Percentiles rank a stretch among this genome's conserved stretches.
These are phyloP conservation scores for Phenacoccus solenopsis DNA, from an alignment of 1,140 invertebrate genomes.

Conservation along the genomic window DNA sequence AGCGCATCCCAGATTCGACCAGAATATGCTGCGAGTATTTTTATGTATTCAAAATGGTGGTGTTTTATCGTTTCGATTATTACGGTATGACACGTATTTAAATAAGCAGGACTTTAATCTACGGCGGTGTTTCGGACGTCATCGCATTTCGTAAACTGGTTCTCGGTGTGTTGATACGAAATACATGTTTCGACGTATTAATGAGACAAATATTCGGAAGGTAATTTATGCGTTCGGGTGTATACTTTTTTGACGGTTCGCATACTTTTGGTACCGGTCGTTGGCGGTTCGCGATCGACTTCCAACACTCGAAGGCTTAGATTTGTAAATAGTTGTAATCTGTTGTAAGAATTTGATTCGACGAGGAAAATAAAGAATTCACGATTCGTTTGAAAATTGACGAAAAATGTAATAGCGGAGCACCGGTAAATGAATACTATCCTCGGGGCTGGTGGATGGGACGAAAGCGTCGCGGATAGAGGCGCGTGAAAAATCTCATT, in stretches of 20 bases:
- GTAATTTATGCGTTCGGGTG: background rate
- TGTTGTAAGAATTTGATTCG: no score
- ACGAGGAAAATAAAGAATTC: background rate
- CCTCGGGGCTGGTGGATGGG: background rate
- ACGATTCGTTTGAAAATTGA: background rate
- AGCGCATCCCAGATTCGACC: no score
- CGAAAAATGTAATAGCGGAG: background rate
- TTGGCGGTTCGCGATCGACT: no score
- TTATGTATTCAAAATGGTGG: background rate
- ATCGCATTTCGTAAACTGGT: background rate
- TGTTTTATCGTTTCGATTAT: constrained; percentile 2
- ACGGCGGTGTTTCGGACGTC: background rate
- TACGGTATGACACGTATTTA: background rate
- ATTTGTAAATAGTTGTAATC: no score
- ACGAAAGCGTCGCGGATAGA: background rate
- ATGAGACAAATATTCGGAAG: background rate
- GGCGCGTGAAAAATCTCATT: background rate
- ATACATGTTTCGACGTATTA: constrained; percentile 1
- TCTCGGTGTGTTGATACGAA: background rate
- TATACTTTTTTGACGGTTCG: background rate
- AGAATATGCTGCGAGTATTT: no score
- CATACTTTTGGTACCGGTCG: background rate
- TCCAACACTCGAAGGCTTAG: no score
- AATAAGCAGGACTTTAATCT: constrained; percentile 3
- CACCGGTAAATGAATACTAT: background rate